Evolutionary conservation across 2,888 invertebrate genomes (phyloP).

Genomic region (Dryocosmus kuriphilus): DNA sequence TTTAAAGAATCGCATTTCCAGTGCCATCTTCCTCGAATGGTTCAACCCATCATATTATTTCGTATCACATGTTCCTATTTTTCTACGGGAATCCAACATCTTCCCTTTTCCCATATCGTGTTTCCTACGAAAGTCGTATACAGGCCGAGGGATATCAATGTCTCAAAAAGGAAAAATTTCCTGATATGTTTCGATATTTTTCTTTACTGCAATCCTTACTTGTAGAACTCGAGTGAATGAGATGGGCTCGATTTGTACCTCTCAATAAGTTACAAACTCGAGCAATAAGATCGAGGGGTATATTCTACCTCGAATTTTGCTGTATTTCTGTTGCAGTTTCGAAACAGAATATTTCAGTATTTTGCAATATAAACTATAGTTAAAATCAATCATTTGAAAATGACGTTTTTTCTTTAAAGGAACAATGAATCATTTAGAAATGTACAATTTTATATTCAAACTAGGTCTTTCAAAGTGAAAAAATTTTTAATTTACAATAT

Average conservation of each 20-base stretch:
- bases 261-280: not conserved
- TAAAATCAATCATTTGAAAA: too few species aligned
- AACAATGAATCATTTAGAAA: too few species aligned
- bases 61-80: constrained; percentile 36
- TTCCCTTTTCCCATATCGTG: constrained; percentile 13
- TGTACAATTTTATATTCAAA: too few species aligned
- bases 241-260: not conserved
- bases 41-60: constrained; percentile 35
- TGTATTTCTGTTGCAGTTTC: too few species aligned
- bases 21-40: constrained; percentile 12
- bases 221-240: constrained; percentile 11
- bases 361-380: too few species aligned
- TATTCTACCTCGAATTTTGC: too few species aligned
- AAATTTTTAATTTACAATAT: too few species aligned
- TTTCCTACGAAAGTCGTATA: constrained; percentile 33
- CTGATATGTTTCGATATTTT: constrained; percentile 10
- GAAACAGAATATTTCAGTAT: too few species aligned
- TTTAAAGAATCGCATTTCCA: constrained; percentile 18
- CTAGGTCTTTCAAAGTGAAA: too few species aligned
- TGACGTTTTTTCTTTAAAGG: too few species aligned
- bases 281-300: not conserved
- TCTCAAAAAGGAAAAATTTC: constrained; percentile 19
- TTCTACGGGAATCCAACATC: constrained; percentile 16
- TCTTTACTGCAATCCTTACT: not conserved
- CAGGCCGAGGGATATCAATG: constrained; percentile 23